Evolutionary conservation across 2,888 invertebrate genomes (phyloP).

Genomic region (Penaeus monodon): DNA sequence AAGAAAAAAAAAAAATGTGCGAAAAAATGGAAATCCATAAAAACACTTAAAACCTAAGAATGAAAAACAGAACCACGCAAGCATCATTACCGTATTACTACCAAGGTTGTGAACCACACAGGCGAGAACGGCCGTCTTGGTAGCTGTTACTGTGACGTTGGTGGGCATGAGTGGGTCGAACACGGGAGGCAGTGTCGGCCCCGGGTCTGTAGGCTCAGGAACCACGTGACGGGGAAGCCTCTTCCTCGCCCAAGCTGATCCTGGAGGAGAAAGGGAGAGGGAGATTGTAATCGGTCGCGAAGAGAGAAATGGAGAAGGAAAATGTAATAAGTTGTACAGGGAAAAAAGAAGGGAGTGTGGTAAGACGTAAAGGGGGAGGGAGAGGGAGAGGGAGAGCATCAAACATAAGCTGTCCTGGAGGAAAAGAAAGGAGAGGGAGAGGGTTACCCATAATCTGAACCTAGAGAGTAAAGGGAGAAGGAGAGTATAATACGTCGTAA

Average conservation of each 20-base stretch:
- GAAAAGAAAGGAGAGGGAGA: too few species aligned
- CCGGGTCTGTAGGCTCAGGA: conserved; percentile 40
- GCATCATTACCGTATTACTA: conserved; percentile 80
- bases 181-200: conserved; percentile 75
- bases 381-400: too few species aligned
- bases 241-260: conserved; percentile 21
- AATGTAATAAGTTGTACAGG: too few species aligned
- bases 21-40: not conserved
- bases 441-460: too few species aligned
- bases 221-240: conserved; percentile 51
- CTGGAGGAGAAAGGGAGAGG: not conserved
- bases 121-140: conserved; percentile 90
- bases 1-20: not conserved
- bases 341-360: too few species aligned
- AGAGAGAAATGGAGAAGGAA: too few species aligned
- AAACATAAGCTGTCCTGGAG: too few species aligned
- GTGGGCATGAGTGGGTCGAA: conserved; percentile 82
- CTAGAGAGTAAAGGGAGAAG: too few species aligned
- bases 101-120: conserved; percentile 91
- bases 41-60: not conserved
- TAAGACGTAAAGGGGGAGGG: too few species aligned
- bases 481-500: too few species aligned
- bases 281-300: too few species aligned
- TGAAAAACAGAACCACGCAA: not conserved
- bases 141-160: conserved; percentile 84